Evolutionary conservation across 2,113 vertebrate genomes (phyloP), one percentile per base, ranked within the genome.

Genomic region (Channa argus): DNA sequence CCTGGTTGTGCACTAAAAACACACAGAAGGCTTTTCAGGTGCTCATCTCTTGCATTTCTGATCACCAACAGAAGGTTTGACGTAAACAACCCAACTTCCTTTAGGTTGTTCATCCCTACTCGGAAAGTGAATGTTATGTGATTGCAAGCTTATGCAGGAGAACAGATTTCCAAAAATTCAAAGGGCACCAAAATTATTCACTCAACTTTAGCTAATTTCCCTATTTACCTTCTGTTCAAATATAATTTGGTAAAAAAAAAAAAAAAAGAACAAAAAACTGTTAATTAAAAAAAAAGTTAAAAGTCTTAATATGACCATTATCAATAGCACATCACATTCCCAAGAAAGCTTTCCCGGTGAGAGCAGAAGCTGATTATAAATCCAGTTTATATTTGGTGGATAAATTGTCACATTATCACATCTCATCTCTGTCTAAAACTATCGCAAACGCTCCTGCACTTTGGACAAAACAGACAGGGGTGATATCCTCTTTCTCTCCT

Each of bases 401-500:
- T 84, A 74, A 72, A 87, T 50, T 65, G 58, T 81, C 68, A 61
- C 6, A 76, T 90, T 70, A 77, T 88, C 45, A 0, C 52, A 76
- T 65, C 67, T 33, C 47, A 54, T 71, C 74, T 78, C 66, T 58
- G 59, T 54, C 37, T 65, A 80, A 84, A 84, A 75, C 76, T 47
- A 38, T 36, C 4, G 64, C 61, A 67, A 45, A 79, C 74, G 55
- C 70, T 63, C 38, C 63, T 41, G 63, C 45, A 59, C 49, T 65
- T 63, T 58, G 45, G 38, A 41, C 3, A 15, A 51, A 74, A 46
- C 54, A 76, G 56, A 53, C 58, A 44, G 58, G 2, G 1, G 49
- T 15, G 6, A 66, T 77, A 66, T 85, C 75, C 81, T 10, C 37
- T 34, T 36, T 47, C 52, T 46, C 43, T 71, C 60, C 56, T 8